Conservation (phyloP, 2,797 vertebrate genomes). For the Coendou prehensilis region DNA sequence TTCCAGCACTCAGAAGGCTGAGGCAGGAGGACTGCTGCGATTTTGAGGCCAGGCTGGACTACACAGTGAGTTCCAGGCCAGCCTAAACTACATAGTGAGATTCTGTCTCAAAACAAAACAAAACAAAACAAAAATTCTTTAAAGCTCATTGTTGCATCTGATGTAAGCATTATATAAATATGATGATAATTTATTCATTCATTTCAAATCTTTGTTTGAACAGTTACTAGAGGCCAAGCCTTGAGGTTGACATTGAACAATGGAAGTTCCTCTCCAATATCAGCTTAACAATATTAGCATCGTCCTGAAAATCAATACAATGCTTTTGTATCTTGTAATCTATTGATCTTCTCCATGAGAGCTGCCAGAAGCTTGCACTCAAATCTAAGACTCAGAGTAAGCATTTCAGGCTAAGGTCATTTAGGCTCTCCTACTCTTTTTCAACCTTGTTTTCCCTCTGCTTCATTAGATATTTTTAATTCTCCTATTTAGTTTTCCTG, state of each 20-base stretch:
- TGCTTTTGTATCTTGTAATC: conserved; percentile 3
- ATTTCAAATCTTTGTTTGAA: conserved; percentile 48
- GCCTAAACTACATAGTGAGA: neutral
- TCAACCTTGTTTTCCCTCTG: conserved; percentile 16
- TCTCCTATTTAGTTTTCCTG: neutral
- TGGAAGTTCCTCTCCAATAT: neutral
- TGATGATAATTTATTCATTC: neutral
- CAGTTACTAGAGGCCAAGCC: neutral
- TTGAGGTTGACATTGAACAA: neutral
- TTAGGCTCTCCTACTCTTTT: neutral
- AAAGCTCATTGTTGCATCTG: neutral
- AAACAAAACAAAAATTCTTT: neutral
- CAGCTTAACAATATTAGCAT: neutral
- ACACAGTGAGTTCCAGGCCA: neutral
- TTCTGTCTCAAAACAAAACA: neutral
- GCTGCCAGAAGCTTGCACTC: neutral
- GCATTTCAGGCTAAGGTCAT: neutral
- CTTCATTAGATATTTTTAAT: neutral
- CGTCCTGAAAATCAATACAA: neutral
- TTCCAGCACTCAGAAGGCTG: neutral
- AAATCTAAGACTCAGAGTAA: neutral
- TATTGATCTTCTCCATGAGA: neutral
- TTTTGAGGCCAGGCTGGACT: neutral
- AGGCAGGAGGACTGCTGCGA: neutral
- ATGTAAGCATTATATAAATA: neutral